A percentile compares a stretch with the other conserved stretches of the same genome.
These are phyloP conservation scores for Penaeus vannamei DNA, from an alignment of 1,140 invertebrate species.

Conservation along the genomic window DNA sequence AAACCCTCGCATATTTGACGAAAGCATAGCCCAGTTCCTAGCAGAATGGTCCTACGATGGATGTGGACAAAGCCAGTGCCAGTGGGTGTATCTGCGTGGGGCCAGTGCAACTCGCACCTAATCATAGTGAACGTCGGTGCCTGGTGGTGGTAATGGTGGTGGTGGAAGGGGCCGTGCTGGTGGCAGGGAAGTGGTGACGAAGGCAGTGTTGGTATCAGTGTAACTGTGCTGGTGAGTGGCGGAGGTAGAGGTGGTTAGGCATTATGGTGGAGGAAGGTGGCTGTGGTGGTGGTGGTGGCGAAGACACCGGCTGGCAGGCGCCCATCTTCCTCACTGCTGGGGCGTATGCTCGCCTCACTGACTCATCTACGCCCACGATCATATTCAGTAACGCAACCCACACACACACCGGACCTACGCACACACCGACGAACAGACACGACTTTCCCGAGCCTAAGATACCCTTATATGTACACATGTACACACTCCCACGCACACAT, in stretches of 20 bases:
- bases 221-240: background rate
- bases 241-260: conserved; percentile 33
- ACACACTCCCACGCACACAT: conserved; percentile 18
- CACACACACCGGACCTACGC: background rate
- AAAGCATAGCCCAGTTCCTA: too few species aligned
- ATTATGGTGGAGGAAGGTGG: conserved; percentile 32
- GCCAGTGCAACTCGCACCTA: too few species aligned
- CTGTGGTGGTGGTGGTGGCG: conserved; percentile 19
- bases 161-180: background rate
- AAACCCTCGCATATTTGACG: too few species aligned
- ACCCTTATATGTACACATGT: conserved; percentile 1
- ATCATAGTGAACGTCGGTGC: too few species aligned
- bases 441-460: background rate
- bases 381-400: conserved; percentile 43
- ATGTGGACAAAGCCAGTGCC: too few species aligned
- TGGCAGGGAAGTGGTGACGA: background rate
- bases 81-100: too few species aligned
- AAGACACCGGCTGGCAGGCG: conserved; percentile 30
- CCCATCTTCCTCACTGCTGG: conserved; percentile 42
- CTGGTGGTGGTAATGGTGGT: too few species aligned
- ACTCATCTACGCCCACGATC: conserved; percentile 44
- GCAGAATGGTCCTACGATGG: too few species aligned
- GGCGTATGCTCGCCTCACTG: conserved; percentile 12
- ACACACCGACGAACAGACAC: too few species aligned
- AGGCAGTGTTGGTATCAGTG: conserved; percentile 20